These are phyloP conservation scores for Ormia ochracea DNA, from an alignment of 2,888 invertebrate species.

Conservation along the genomic window DNA sequence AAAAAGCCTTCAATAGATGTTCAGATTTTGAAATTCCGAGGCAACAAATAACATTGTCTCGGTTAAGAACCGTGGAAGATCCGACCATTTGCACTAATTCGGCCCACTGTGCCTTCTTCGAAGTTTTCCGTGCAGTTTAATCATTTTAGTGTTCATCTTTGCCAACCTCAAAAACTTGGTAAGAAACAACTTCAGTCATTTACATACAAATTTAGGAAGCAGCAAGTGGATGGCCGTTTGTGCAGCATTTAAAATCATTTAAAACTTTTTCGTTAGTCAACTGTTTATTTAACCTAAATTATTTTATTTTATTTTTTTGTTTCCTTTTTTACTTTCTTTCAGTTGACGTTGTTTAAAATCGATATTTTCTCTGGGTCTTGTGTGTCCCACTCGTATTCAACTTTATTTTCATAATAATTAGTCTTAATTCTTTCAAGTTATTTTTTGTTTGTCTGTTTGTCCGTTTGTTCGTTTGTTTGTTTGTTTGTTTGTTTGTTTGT, in stretches of 20 bases:
- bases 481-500: too few relatives aligned
- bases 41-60: too few relatives aligned
- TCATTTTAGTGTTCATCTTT: background rate
- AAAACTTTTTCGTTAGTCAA: constrained; percentile 15
- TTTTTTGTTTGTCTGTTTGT: constrained; percentile 21
- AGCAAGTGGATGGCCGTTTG: constrained; percentile 3
- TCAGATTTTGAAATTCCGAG: too few relatives aligned
- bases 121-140: background rate
- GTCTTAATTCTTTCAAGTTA: constrained; percentile 57
- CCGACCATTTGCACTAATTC: background rate
- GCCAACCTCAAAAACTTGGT: background rate
- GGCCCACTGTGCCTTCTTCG: constrained; percentile 1
- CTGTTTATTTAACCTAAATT: constrained; percentile 47
- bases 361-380: background rate
- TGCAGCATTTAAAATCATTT: constrained; percentile 35
- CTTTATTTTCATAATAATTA: constrained; percentile 35
- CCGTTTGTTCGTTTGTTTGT: too few relatives aligned
- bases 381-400: background rate
- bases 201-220: background rate
- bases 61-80: too few relatives aligned
- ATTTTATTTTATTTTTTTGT: too few relatives aligned
- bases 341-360: constrained; percentile 14
- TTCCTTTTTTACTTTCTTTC: background rate
- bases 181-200: constrained; percentile 27
- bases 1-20: too few relatives aligned